Percentiles rank a stretch among this genome's conserved stretches.
Conservation (phyloP, 2,888 invertebrate genomes). For the Nemoura dubitans region DNA sequence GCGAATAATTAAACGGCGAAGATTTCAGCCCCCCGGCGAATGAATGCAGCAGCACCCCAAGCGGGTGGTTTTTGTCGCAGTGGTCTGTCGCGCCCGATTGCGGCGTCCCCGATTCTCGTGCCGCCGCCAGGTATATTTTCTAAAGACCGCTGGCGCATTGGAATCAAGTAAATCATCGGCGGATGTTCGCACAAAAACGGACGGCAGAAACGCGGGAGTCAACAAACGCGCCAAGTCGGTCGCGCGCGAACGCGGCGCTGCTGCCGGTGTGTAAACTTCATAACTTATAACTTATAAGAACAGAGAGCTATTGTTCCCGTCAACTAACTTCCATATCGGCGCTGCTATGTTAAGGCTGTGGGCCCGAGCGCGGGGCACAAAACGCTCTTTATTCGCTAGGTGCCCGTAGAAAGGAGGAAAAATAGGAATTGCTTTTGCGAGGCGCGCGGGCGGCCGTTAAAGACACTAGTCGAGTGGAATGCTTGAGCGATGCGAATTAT, state of each 20-base stretch:
- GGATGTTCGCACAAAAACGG: conserved; percentile 25
- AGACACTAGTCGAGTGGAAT: conserved; percentile 27
- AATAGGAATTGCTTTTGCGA: conserved; percentile 22
- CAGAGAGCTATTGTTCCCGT: conserved; percentile 32
- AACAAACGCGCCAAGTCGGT: background rate
- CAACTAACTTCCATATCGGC: conserved; percentile 16
- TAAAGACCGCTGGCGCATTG: conserved; percentile 35
- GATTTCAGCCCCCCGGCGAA: background rate
- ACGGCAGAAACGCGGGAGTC: background rate
- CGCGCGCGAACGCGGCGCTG: background rate
- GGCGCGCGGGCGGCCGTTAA: background rate
- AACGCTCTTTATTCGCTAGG: conserved; percentile 35
- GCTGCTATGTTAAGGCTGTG: background rate
- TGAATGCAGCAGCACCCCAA: background rate
- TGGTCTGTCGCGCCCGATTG: background rate
- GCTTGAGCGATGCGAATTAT: conserved; percentile 27
- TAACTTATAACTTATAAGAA: conserved; percentile 17
- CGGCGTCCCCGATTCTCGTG: background rate
- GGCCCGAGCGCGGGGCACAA: background rate
- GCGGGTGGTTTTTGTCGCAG: background rate
- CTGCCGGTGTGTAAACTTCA: conserved; percentile 22
- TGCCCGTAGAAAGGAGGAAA: background rate
- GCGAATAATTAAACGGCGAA: background rate
- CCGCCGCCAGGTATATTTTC: conserved; percentile 26
- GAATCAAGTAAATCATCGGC: conserved; percentile 21